Evolutionary conservation across 2,888 invertebrate genomes (phyloP), one percentile per base, ranked within the genome.

Genomic region (Caenorhabditis sinica): DNA sequence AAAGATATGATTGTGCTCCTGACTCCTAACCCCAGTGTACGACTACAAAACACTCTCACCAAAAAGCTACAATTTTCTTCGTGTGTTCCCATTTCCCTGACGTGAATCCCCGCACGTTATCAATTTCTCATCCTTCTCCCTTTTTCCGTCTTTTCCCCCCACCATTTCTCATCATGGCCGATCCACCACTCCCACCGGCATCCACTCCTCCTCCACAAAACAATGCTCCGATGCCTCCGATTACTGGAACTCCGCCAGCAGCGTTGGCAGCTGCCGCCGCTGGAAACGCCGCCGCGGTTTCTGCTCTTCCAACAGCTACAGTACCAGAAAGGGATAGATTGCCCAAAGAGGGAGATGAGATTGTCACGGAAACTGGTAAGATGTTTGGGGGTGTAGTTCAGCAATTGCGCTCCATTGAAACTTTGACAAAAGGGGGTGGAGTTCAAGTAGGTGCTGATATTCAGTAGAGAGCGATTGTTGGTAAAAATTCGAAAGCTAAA

Each of bases 301-400:
- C 61, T 1, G 60, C 20, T 11, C 6, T 69, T 28, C 63, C 60
- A 9, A 25, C n/a, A 15, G 33, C 68, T 11, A 30, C 45, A 0
- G 36, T 30, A 4, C 28, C 23, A 15, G 80, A 84, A 28, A 75
- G 49, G 58, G 84, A 85, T 49, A 66, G 84, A 28, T 56, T 85
- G 53, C 84, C 84, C 5, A 74, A 79, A 17, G 84, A 81, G 43
- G 71, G 71, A 30, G 84, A 85, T 53, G 84, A 85, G 28, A 85
- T 85, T 72, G 72, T 81, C 49, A 81, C 72, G 11, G 76, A 85
- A 4, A 15, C 73, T 6, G 81, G 81, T 66, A n/a, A 25, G 60
- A n/a, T n/a, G 17, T 3, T 17, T 13, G 25, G 13, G n/a, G n/a
- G n/a, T n/a, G n/a, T n/a, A n/a, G n/a, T n/a, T n/a, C n/a, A n/a